Conservation (phyloP, 1,140 invertebrate species). For the Chymomyza costata region DNA sequence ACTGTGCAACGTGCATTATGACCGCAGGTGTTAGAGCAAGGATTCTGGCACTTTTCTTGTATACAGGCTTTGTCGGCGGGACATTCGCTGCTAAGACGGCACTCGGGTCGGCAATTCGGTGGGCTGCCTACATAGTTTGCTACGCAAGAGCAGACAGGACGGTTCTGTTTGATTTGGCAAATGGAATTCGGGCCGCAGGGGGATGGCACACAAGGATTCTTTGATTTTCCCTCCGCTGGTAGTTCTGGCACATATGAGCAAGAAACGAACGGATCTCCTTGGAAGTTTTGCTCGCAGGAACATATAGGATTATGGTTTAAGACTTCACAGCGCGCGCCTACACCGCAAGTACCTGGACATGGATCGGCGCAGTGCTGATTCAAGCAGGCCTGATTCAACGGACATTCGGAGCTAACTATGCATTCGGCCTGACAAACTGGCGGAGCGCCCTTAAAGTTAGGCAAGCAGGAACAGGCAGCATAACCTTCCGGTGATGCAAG, state of each 20-base stretch:
- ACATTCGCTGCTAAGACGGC: slow-evolving; percentile 85
- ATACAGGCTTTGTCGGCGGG: slow-evolving; percentile 85
- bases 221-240: slow-evolving; percentile 59
- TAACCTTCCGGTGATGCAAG: slow-evolving; percentile 82
- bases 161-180: slow-evolving; percentile 86
- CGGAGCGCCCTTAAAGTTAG: slow-evolving; percentile 85
- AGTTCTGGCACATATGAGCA: slow-evolving; percentile 78
- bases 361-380: slow-evolving; percentile 87
- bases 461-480: slow-evolving; percentile 87
- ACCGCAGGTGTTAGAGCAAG: slow-evolving; percentile 85
- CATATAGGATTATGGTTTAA: slow-evolving; percentile 90
- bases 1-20: slow-evolving; percentile 87
- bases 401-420: slow-evolving; percentile 86
- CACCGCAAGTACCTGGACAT: slow-evolving; percentile 86
- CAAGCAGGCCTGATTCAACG: slow-evolving; percentile 84
- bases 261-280: slow-evolving; percentile 87
- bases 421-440: slow-evolving; percentile 88
- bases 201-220: slow-evolving; percentile 85
- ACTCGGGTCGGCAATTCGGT: slow-evolving; percentile 85
- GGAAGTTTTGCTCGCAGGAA: slow-evolving; percentile 82
- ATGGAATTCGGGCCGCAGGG: slow-evolving; percentile 91
- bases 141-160: slow-evolving; percentile 86
- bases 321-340: slow-evolving; percentile 83
- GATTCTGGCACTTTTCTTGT: slow-evolving; percentile 86
- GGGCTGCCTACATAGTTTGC: slow-evolving; percentile 85